A percentile compares a stretch with the other conserved stretches of the same genome.
These are phyloP conservation scores for Promerops cafer DNA, from an alignment of 2,113 vertebrate species.

Conservation along the genomic window DNA sequence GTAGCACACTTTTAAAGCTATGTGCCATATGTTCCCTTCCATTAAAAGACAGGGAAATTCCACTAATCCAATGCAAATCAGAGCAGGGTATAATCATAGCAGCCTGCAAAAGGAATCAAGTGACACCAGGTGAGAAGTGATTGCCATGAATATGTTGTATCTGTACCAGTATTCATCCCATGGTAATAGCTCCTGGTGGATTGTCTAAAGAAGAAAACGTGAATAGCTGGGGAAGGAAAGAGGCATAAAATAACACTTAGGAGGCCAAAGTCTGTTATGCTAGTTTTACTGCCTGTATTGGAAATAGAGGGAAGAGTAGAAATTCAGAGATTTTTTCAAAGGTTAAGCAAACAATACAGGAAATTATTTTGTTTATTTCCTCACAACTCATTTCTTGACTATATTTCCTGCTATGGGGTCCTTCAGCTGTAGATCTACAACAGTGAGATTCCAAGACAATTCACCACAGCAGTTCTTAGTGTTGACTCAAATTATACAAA, in stretches of 20 bases:
- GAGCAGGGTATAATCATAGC: not conserved
- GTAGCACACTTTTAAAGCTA: constrained; percentile 1
- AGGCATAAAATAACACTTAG: not conserved
- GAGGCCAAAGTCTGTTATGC: not conserved
- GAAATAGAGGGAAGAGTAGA: not conserved
- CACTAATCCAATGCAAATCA: constrained; percentile 15
- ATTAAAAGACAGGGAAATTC: constrained; percentile 20
- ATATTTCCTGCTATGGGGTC: not conserved
- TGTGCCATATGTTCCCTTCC: constrained; percentile 25
- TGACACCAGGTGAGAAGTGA: not conserved
- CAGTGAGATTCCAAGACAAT: not conserved
- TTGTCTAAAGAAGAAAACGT: not conserved
- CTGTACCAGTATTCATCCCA: not conserved
- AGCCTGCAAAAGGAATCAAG: not conserved
- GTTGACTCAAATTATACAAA: not conserved
- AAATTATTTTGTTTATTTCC: not conserved
- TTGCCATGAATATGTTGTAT: not conserved
- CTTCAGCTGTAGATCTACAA: not conserved
- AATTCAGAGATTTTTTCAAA: not conserved
- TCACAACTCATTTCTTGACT: not conserved
- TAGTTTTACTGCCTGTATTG: not conserved
- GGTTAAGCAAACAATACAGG: not conserved
- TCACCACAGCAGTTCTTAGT: not conserved
- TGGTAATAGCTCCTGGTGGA: not conserved
- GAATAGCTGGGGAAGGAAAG: not conserved